Percentiles rank a stretch among this genome's conserved stretches.
Evolutionary conservation across 2,113 vertebrate species (phyloP).

Genomic region (Pedionomus torquatus): DNA sequence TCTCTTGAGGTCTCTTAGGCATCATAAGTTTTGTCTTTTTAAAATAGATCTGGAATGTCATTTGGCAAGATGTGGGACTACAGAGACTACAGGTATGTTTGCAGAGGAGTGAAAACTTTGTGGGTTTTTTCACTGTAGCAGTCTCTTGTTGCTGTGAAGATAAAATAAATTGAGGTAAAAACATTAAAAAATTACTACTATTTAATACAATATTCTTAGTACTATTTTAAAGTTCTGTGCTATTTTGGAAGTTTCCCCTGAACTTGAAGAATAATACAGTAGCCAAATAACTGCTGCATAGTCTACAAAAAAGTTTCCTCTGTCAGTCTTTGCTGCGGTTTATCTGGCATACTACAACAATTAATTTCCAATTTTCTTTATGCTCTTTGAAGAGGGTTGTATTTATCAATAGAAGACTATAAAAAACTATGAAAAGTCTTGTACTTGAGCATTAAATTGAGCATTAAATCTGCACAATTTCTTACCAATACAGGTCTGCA

Average conservation of each 20-base stretch:
- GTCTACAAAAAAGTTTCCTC: neutral
- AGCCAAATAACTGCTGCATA: neutral
- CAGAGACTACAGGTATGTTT: neutral
- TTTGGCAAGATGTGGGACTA: neutral
- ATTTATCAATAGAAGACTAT: neutral
- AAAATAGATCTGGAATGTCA: neutral
- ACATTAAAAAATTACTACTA: neutral
- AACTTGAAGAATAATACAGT: neutral
- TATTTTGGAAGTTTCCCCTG: neutral
- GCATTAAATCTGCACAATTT: neutral
- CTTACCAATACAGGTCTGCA: neutral
- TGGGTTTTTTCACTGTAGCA: neutral
- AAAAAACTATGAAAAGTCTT: neutral
- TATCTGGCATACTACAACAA: neutral
- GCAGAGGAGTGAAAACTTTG: neutral
- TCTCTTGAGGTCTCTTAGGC: neutral
- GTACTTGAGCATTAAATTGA: neutral
- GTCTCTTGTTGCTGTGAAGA: neutral
- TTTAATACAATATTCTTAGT: neutral
- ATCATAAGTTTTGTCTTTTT: neutral
- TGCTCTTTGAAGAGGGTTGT: neutral
- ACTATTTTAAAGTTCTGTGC: neutral
- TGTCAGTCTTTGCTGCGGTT: neutral
- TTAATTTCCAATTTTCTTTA: neutral
- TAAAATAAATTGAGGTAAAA: neutral